These are phyloP conservation scores for Chrysolina haemoptera DNA, from an alignment of 2,888 invertebrate species.

Conservation along the genomic window DNA sequence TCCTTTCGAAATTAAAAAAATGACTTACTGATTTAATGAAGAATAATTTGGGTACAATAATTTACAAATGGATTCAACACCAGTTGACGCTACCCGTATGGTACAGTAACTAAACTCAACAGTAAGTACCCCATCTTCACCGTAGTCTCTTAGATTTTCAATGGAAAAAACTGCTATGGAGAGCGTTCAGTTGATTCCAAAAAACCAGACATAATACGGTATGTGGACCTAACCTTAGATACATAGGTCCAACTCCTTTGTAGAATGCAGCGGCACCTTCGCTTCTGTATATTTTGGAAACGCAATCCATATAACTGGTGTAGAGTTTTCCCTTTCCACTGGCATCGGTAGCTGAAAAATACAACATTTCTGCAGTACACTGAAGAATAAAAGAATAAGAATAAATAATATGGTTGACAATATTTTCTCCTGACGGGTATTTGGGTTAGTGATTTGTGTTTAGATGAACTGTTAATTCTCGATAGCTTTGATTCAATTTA, in stretches of 20 bases:
- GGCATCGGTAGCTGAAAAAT: conserved; percentile 72
- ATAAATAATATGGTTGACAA: no score
- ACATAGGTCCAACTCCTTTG: conserved; percentile 92
- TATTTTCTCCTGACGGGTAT: no score
- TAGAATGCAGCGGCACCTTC: conserved; percentile 89
- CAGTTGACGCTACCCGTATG: no score
- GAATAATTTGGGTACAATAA: no score
- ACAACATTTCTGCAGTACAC: not conserved
- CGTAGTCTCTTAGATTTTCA: not conserved
- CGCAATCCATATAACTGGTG: conserved; percentile 82
- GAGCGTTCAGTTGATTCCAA: conserved; percentile 82
- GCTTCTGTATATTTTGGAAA: conserved; percentile 80
- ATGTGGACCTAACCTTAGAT: conserved; percentile 91
- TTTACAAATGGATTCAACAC: no score
- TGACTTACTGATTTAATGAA: no score
- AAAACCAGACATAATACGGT: conserved; percentile 89
- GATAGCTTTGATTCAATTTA: no score
- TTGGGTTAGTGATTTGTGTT: no score
- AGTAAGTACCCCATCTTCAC: no score
- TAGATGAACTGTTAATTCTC: no score
- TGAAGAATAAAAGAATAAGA: no score
- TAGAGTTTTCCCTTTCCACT: conserved; percentile 78
- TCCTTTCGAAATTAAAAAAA: no score
- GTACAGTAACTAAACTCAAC: not conserved
- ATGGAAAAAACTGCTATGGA: conserved; percentile 43